These are phyloP conservation scores for Tachuris rubrigastra DNA, from an alignment of 2,113 vertebrate genomes.

Conservation along the genomic window DNA sequence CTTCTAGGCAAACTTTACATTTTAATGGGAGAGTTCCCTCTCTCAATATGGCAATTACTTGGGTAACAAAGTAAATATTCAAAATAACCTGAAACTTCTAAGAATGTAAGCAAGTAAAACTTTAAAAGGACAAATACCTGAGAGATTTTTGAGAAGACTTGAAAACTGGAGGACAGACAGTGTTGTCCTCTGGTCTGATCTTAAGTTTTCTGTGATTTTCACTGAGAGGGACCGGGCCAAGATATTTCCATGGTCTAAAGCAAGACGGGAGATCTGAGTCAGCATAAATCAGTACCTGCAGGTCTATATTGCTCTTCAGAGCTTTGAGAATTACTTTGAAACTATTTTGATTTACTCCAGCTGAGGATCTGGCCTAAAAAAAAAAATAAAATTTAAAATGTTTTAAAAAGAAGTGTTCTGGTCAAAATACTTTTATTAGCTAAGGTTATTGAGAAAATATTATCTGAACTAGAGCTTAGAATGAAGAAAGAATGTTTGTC, in stretches of 20 bases:
- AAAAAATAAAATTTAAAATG: neutral
- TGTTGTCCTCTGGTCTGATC: neutral
- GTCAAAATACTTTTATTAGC: neutral
- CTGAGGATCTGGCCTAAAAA: neutral
- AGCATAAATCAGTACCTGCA: neutral
- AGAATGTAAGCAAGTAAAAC: neutral
- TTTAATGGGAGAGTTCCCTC: neutral
- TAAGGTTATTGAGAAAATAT: neutral
- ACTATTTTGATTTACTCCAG: neutral
- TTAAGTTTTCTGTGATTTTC: neutral
- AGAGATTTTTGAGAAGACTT: neutral
- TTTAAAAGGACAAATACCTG: neutral
- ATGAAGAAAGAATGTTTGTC: constrained; percentile 9
- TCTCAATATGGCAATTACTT: neutral
- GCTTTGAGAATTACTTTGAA: neutral
- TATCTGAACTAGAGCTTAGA: neutral
- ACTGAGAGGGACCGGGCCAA: neutral
- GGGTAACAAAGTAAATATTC: neutral
- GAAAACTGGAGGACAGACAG: neutral
- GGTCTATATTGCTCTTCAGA: neutral
- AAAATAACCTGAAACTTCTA: neutral
- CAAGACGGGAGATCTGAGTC: neutral
- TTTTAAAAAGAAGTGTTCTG: neutral
- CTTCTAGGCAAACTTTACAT: neutral
- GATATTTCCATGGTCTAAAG: neutral